Conservation (phyloP, 2,888 invertebrate genomes). For the Ellobium chinense region DNA sequence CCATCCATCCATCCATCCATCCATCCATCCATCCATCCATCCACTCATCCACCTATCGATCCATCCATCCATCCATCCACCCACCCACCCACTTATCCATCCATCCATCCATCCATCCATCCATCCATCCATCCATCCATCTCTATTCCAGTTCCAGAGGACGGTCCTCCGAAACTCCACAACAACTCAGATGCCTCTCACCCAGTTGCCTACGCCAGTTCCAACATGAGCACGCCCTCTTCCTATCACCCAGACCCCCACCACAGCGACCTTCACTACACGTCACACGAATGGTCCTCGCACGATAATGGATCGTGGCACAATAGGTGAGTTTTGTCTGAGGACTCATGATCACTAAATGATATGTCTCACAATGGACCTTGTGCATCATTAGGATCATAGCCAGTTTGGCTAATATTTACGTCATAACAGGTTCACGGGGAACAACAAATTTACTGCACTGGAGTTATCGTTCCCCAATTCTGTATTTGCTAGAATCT, state of each 20-base stretch:
- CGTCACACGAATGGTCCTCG: neutral
- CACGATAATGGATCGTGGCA: neutral
- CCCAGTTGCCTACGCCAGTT: conserved; percentile 20
- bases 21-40: neutral
- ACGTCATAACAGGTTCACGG: too few species aligned
- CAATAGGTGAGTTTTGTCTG: neutral
- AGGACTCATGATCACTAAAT: too few species aligned
- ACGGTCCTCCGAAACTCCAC: neutral
- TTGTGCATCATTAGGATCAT: too few species aligned
- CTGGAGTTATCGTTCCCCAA: too few species aligned
- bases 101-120: neutral
- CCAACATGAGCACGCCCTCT: neutral
- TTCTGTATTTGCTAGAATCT: too few species aligned
- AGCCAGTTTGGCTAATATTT: too few species aligned
- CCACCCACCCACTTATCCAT: neutral
- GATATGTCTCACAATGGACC: too few species aligned
- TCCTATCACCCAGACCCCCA: conserved; percentile 1
- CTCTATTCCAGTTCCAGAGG: conserved; percentile 18
- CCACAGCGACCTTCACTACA: neutral
- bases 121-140: neutral
- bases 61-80: neutral
- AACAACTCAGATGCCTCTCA: neutral
- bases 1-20: neutral
- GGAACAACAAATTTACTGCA: too few species aligned
- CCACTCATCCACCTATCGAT: neutral